These are phyloP conservation scores for Centruroides vittatus DNA, from an alignment of 1,140 invertebrate species.

Conservation along the genomic window DNA sequence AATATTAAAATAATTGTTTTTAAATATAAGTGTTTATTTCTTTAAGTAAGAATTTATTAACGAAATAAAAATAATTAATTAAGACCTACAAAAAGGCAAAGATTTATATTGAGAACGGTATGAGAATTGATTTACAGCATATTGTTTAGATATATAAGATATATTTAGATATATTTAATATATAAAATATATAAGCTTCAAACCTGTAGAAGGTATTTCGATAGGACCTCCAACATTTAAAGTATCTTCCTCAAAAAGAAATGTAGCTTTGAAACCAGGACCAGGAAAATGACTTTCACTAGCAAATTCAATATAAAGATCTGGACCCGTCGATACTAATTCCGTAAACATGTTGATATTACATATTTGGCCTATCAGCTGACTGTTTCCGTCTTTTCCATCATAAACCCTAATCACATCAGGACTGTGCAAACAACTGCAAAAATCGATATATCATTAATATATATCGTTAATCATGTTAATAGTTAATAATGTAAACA, in stretches of 20 bases:
- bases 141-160: no score
- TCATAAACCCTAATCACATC: constrained; percentile 68
- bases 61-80: no score
- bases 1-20: no score
- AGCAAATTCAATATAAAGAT: constrained; percentile 65
- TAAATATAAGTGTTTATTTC: no score
- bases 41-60: no score
- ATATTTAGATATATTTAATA: no score
- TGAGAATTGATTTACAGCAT: no score
- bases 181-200: neutral
- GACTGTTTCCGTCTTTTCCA: constrained; percentile 42
- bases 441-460: neutral
- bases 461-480: no score
- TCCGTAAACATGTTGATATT: constrained; percentile 57
- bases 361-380: constrained; percentile 63
- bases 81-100: no score
- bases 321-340: constrained; percentile 59
- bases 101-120: no score
- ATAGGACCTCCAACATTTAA: neutral
- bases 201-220: neutral
- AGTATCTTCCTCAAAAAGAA: constrained; percentile 41
- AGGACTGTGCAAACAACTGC: constrained; percentile 58
- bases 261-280: constrained; percentile 70
- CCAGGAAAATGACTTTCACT: constrained; percentile 62
- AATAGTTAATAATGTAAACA: no score